Conservation (phyloP, 2,888 invertebrate genomes). For the Athalia rosae region DNA sequence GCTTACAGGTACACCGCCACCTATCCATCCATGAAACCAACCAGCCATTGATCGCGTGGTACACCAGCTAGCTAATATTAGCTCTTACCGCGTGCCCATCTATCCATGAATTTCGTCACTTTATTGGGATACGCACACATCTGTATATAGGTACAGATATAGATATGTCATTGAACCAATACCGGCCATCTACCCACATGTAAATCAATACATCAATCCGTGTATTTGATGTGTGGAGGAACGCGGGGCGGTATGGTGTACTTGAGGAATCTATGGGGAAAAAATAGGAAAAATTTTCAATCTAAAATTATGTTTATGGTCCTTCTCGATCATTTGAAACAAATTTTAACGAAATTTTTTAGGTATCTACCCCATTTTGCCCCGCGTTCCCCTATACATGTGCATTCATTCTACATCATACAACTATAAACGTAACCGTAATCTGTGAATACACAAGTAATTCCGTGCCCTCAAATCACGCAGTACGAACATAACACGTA, state of each 20-base stretch:
- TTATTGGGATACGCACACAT: background rate
- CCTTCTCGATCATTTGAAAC: no score
- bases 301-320: no score
- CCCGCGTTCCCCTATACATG: no score
- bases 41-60: background rate
- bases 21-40: background rate
- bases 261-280: no score
- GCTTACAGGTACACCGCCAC: background rate
- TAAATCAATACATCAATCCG: slow-evolving; percentile 30
- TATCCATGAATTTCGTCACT: slow-evolving; percentile 22
- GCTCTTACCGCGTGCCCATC: background rate
- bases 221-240: background rate
- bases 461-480: slow-evolving; percentile 4
- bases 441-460: no score
- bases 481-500: background rate
- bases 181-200: background rate
- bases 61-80: slow-evolving; percentile 11
- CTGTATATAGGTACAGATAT: background rate
- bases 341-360: no score
- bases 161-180: background rate
- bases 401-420: no score
- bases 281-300: no score
- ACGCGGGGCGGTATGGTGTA: no score
- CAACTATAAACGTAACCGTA: no score
- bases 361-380: no score